Evolutionary conservation across 2,113 vertebrate species (phyloP).

Genomic region (Apteryx owenii): DNA sequence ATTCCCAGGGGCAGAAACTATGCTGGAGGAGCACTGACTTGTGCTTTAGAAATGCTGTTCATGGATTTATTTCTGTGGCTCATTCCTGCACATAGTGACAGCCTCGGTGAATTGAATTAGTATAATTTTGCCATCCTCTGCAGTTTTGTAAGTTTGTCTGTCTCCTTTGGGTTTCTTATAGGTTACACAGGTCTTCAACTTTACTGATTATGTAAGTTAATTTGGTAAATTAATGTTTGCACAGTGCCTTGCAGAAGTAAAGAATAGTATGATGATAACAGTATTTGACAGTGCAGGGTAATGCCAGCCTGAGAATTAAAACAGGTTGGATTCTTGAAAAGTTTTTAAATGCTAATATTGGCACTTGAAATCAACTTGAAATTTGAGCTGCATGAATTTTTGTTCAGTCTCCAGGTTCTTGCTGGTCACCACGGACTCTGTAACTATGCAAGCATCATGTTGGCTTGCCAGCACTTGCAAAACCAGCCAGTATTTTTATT

Average conservation of each 20-base stretch:
- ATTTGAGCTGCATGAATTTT: not conserved
- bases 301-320: not conserved
- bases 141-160: not conserved
- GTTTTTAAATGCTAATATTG: constrained; percentile 8
- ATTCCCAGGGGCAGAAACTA: not conserved
- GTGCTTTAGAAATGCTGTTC: not conserved
- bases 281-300: not conserved
- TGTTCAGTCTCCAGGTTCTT: not conserved
- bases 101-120: not conserved
- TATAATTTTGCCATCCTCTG: not conserved
- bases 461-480: constrained; percentile 37
- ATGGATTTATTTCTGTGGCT: not conserved
- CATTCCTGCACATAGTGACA: not conserved
- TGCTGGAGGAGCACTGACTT: not conserved
- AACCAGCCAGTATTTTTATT: not conserved
- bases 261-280: not conserved
- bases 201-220: not conserved
- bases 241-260: constrained; percentile 3
- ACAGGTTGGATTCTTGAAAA: constrained; percentile 1
- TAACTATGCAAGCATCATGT: not conserved
- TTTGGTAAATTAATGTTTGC: constrained; percentile 14
- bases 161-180: not conserved
- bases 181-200: constrained; percentile 5
- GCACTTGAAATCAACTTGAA: constrained; percentile 18
- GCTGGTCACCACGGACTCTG: not conserved